Base-by-base conservation (phyloP, 37 sponge, comb jelly and placozoan species). In the Aplysina aerophoba region DNA sequence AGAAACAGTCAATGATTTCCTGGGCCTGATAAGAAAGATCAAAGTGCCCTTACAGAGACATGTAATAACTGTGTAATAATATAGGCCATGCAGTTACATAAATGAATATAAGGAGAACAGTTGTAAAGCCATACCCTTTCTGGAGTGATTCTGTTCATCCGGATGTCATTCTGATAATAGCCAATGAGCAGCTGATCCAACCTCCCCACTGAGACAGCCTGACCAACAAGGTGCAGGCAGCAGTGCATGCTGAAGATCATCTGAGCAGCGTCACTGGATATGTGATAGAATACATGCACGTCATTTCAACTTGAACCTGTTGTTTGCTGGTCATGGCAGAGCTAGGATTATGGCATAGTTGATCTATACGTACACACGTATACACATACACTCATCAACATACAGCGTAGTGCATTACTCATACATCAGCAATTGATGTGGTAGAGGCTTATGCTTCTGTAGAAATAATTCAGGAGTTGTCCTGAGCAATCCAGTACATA, bases 211-310 rank as follows among this genome's bases (percentile, higher is more conserved):
- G 87, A 87, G 0, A 87, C 82, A 21, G 81, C 25, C 82, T 87
- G 87, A 19, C 87, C 87, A 37, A 81, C 60, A 21, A 87, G 81
- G 28, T 87, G 87, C 37, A 87, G 41, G 74, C 87, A 87, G 72
- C 87, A 81, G 59, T 87, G 87, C 82, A 87, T 80, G 44, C 62
- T 64, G 50, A 87, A 87, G 37, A 87, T 81, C 71, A 87, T 31
- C 59, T 87, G 87, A 13, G 53, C 87, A 36, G 87, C 87, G 81
- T 87, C 87, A 71, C 87, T 87, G 87, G 33, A 55, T 0, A 37
- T 62, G 64, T n/a, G 59, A 58, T 58, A 58, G 15, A 58, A 58
- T 58, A 58, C 59, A 58, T 58, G 59, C 17, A 58, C 59, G 50
- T 44, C 50, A 44, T 44, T 44, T 8, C 50, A 44, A 44, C 8